Conservation (phyloP, 2,888 invertebrate genomes). For the Odontocolon sp. region DNA sequence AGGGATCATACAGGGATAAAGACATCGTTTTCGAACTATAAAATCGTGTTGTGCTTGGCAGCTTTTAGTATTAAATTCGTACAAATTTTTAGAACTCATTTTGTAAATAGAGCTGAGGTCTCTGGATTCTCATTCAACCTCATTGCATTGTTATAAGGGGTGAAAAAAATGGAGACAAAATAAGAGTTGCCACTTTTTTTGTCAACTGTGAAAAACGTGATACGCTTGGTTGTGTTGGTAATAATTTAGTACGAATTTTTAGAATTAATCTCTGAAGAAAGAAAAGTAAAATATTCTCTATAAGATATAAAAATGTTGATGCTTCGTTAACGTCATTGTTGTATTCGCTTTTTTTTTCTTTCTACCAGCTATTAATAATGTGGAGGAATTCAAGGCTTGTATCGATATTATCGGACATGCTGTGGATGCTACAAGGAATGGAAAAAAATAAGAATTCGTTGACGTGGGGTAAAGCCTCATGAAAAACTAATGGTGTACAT, state of each 20-base stretch:
- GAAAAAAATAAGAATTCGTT: conserved; percentile 34
- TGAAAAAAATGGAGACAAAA: too few relatives aligned
- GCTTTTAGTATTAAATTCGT: background rate
- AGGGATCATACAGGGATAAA: background rate
- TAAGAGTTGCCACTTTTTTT: too few relatives aligned
- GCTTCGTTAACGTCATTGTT: background rate
- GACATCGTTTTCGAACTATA: too few relatives aligned
- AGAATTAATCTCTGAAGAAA: too few relatives aligned
- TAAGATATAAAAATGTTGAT: conserved; percentile 30
- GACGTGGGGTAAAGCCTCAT: background rate
- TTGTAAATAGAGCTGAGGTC: background rate
- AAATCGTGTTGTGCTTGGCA: too few relatives aligned
- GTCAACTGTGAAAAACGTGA: too few relatives aligned
- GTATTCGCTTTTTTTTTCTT: background rate
- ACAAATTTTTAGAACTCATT: background rate
- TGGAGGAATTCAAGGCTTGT: conserved; percentile 35
- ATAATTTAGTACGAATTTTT: too few relatives aligned
- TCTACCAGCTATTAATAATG: conserved; percentile 28
- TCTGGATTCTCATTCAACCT: too few relatives aligned
- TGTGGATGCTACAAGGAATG: conserved; percentile 1
- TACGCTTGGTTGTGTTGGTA: too few relatives aligned
- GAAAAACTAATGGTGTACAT: conserved; percentile 5
- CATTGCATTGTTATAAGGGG: too few relatives aligned
- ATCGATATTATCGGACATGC: conserved; percentile 39
- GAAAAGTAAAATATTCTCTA: too few relatives aligned